A percentile compares a stretch with the other conserved stretches of the same genome.
Evolutionary conservation across 2,113 vertebrate genomes (phyloP).

Genomic region (Psammodynastes pulverulentus): DNA sequence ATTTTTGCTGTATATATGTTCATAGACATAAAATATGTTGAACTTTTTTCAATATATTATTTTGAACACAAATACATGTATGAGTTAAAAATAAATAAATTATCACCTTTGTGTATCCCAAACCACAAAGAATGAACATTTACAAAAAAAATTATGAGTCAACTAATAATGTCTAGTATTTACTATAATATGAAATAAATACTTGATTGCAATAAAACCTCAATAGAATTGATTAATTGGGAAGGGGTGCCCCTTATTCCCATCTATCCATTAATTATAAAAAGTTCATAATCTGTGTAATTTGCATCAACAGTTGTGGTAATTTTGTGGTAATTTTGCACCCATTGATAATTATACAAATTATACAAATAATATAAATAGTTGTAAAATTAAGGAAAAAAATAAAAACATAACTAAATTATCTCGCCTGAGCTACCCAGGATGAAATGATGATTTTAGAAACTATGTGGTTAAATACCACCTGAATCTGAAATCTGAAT

Average conservation of each 20-base stretch:
- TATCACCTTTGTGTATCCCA: constrained; percentile 97
- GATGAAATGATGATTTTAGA: not conserved
- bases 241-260: not conserved
- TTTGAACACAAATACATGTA: constrained; percentile 92
- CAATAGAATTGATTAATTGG: not conserved
- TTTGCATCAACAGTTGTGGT: not conserved
- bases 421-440: not conserved
- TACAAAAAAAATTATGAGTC: constrained; percentile 98
- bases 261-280: not conserved
- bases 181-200: constrained; percentile 67
- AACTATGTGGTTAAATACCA: not conserved
- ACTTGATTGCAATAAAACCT: not conserved
- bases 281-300: not conserved
- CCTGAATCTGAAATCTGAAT: not conserved
- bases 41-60: constrained; percentile 70
- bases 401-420: not conserved
- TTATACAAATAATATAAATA: not conserved
- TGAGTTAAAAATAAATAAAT: constrained; percentile 97
- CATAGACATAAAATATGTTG: constrained; percentile 37
- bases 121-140: constrained; percentile 88
- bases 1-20: not conserved
- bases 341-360: too few relatives aligned
- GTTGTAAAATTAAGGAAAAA: not conserved
- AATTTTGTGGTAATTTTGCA: too few relatives aligned
- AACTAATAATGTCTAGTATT: constrained; percentile 80